A percentile compares a stretch with the other conserved stretches of the same genome.
Evolutionary conservation across 1,140 invertebrate genomes (phyloP).

Genomic region (Bombus turneri): DNA sequence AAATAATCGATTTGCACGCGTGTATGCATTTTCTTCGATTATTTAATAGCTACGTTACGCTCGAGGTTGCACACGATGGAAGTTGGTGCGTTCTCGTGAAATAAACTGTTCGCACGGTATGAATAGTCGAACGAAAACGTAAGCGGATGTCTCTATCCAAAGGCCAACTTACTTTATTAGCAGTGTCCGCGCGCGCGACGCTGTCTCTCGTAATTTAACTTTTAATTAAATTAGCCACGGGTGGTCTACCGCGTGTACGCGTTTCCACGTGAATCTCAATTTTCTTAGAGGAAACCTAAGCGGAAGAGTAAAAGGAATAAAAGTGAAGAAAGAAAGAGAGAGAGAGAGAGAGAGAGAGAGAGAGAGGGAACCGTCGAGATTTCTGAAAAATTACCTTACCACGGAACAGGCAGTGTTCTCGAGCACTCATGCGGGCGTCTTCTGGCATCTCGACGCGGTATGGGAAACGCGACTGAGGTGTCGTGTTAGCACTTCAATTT

Average conservation of each 20-base stretch:
- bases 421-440: slow-evolving; percentile 37
- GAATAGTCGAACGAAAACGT: neutral
- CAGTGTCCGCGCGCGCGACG: neutral
- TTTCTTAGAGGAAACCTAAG: slow-evolving; percentile 42
- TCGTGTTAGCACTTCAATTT: slow-evolving; percentile 65
- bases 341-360: slow-evolving; percentile 4
- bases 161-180: slow-evolving; percentile 24
- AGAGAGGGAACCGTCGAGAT: neutral
- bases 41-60: neutral
- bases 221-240: slow-evolving; percentile 46
- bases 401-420: slow-evolving; percentile 14
- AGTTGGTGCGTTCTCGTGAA: neutral
- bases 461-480: neutral
- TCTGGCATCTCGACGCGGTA: slow-evolving; percentile 5
- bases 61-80: no score
- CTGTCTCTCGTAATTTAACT: slow-evolving; percentile 44
- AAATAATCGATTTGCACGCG: neutral
- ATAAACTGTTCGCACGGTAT: neutral
- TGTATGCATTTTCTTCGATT: no score
- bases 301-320: slow-evolving; percentile 12
- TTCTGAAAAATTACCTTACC: slow-evolving; percentile 49
- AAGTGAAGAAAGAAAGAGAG: neutral
- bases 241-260: slow-evolving; percentile 12
- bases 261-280: slow-evolving; percentile 43
- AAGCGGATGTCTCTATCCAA: neutral